A percentile compares a stretch with the other conserved stretches of the same genome.
These are phyloP conservation scores for Corythornis vintsioides DNA, from an alignment of 2,113 vertebrate genomes.

Conservation along the genomic window DNA sequence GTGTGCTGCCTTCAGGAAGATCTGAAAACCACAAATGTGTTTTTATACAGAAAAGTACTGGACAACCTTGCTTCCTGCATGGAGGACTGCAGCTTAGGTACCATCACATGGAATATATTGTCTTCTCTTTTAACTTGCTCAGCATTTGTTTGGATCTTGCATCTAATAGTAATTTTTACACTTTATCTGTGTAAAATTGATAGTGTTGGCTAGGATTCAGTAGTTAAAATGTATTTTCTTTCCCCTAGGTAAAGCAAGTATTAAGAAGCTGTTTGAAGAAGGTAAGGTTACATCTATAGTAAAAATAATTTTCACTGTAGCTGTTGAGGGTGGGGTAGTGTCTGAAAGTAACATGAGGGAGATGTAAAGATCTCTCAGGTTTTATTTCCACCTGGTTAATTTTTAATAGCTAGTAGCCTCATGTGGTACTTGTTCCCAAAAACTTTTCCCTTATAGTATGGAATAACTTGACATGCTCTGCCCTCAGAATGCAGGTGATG, in stretches of 20 bases:
- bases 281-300: conserved; percentile 73
- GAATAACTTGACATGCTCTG: neutral
- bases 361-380: neutral
- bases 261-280: conserved; percentile 82
- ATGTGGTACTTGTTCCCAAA: neutral
- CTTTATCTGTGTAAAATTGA: neutral
- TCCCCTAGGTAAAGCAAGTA: conserved; percentile 81
- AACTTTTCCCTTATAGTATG: neutral
- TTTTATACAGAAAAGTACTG: conserved; percentile 76
- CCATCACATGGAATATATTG: neutral
- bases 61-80: conserved; percentile 86
- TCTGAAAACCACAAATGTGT: conserved; percentile 71
- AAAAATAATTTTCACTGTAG: neutral
- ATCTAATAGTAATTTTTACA: neutral
- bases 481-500: neutral
- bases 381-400: neutral
- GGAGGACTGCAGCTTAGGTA: conserved; percentile 88
- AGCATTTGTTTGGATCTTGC: neutral
- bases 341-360: neutral
- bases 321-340: neutral
- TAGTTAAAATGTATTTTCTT: neutral
- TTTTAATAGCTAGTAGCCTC: neutral
- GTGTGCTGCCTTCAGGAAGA: conserved; percentile 77
- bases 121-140: neutral
- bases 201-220: neutral